phyloP scores from a whole-genome alignment of 2,797 vertebrate species.

The Macrochelys suwanniensis region DNA sequence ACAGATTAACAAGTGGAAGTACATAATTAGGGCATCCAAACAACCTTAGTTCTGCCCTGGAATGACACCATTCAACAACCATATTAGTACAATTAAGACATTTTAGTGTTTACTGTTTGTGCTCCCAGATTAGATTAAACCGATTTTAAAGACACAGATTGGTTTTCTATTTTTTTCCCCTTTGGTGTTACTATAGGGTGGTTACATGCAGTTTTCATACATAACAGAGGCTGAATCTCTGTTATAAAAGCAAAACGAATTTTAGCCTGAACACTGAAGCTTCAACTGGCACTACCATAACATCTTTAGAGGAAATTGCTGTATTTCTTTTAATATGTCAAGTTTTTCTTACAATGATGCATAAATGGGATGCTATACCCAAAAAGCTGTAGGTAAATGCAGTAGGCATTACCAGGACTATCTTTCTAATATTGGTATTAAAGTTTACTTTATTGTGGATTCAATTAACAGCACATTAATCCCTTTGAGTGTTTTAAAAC shows the following conservation, averaged over 20 bases:
- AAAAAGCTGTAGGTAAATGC: not conserved
- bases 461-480: not conserved
- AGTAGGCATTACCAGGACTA: not conserved
- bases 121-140: not conserved
- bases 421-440: not conserved
- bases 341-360: not conserved
- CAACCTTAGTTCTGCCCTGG: not conserved
- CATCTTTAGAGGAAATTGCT: conserved; percentile 12
- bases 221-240: not conserved
- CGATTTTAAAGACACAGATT: not conserved
- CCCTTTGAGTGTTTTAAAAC: not conserved
- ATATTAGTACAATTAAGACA: not conserved
- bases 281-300: not conserved
- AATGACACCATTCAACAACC: not conserved
- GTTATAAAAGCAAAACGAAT: not conserved
- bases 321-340: not conserved
- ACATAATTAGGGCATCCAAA: not conserved
- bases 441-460: not conserved
- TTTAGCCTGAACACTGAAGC: not conserved
- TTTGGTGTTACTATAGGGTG: not conserved
- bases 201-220: not conserved
- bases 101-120: not conserved
- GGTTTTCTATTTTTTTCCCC: not conserved
- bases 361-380: not conserved
- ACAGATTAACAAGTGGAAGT: not conserved